phyloP scores from a whole-genome alignment of 1,140 invertebrate species.

The Brevipalpus yothersi region DNA sequence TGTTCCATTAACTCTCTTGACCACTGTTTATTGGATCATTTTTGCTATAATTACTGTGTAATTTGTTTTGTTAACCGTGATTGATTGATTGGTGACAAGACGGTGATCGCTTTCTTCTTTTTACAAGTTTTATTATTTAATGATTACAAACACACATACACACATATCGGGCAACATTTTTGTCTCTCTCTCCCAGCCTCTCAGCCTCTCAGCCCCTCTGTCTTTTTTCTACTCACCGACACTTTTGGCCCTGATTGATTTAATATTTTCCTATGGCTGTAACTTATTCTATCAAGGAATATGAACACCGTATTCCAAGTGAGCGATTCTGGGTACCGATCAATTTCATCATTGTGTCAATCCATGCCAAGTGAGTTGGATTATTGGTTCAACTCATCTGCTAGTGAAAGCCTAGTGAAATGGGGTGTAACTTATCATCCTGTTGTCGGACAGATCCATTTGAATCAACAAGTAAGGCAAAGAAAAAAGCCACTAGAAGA shows the following conservation, averaged over 20 bases:
- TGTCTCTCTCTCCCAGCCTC: neutral
- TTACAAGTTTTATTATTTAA: no score
- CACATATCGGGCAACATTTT: neutral
- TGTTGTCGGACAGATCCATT: slow-evolving; percentile 19
- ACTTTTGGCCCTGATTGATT: neutral
- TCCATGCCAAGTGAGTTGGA: neutral
- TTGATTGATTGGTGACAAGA: no score
- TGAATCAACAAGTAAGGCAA: slow-evolving; percentile 12
- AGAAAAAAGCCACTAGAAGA: neutral
- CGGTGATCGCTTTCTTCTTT: no score
- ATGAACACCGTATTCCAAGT: neutral
- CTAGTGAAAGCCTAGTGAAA: slow-evolving; percentile 8
- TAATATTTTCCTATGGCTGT: neutral
- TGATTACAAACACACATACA: no score
- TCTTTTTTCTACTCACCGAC: neutral
- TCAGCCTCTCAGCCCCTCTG: neutral
- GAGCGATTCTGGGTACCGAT: neutral
- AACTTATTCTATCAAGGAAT: neutral
- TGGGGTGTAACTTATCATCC: slow-evolving; percentile 25
- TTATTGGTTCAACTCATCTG: neutral
- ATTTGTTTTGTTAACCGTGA: no score
- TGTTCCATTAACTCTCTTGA: no score
- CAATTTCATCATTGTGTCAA: neutral
- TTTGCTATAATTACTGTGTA: no score
- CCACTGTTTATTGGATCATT: no score